Evolutionary conservation across 2,797 vertebrate species (phyloP), one percentile per base, ranked within the genome.

Genomic region (Vespertilio murinus): DNA sequence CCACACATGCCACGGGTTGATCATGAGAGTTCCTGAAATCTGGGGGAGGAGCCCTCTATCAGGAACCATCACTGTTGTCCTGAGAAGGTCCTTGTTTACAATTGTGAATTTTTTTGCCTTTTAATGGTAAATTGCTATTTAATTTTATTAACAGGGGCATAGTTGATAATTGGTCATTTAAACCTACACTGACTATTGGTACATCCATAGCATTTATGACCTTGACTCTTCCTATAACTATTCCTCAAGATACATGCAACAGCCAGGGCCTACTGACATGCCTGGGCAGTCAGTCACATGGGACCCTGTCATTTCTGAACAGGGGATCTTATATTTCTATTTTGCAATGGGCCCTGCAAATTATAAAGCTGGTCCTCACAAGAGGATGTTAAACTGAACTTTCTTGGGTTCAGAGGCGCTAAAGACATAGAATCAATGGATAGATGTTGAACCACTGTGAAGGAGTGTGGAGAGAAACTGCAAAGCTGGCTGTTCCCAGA

Each of bases 171-270:
- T 75, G 30, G 13, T 25, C 74, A 8, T n/a, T 52, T 71, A 84
- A 90, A 42, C 22, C n/a, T 78, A 64, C 17, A 23, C 8, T 74
- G 64, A 90, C 12, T 45, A 42, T 49, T 61, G 35, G 45, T 30
- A 52, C 0, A 40, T 6, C 17, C n/a, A 28, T 33, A n/a, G 23
- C 38, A 17, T 56, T 20, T 38, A 33, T 18, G 65, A n/a, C 61
- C 52, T 67, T 42, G 18, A 13, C 14, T 86, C 28, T 80, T 89
- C 20, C 59, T 69, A 47, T 59, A n/a, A 81, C 40, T 77, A 88
- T 82, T 61, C 54, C 73, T 87, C 30, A 54, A 35, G 33, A 67
- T 38, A 33, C 9, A 42, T 3, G 28, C n/a, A 45, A n/a, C 2
- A 8, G 10, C 25, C 25, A 56, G n/a, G 14, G 40, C 40, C 52